Evolutionary conservation across 64 coral and sea anemone genomes (phyloP).

Genomic region (Stylophora pistillata): DNA sequence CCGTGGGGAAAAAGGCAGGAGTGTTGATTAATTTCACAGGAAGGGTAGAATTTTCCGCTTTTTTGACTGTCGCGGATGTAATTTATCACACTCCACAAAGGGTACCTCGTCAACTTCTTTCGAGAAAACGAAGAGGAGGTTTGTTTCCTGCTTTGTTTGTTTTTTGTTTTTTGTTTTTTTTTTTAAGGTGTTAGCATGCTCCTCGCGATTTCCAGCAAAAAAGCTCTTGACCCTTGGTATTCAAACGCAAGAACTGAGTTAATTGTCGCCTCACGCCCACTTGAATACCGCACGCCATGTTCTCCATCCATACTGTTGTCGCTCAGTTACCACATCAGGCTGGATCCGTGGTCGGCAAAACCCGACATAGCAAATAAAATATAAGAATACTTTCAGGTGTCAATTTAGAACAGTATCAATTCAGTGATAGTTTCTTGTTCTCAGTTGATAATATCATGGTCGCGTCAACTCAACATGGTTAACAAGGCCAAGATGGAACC

Average conservation of each 20-base stretch:
- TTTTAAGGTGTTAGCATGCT: background rate
- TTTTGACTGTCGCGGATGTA: background rate
- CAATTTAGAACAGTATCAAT: background rate
- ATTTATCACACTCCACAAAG: background rate
- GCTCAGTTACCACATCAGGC: background rate
- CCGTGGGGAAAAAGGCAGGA: background rate
- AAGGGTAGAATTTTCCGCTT: background rate
- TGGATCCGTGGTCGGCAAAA: background rate
- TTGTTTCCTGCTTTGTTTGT: too few species aligned
- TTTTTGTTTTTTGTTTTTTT: too few species aligned
- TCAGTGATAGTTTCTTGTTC: background rate
- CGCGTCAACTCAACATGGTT: background rate
- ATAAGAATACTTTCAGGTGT: background rate
- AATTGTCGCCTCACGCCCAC: slow-evolving; percentile 22
- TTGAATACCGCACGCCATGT: background rate
- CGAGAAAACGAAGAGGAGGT: background rate
- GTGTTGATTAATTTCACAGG: background rate
- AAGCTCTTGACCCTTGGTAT: slow-evolving; percentile 2
- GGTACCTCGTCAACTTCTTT: background rate
- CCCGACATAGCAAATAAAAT: background rate
- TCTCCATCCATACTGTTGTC: background rate
- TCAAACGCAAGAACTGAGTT: background rate
- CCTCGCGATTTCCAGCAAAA: background rate
- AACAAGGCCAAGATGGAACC: background rate
- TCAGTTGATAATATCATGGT: background rate